Evolutionary conservation across 2,113 vertebrate genomes (phyloP), one percentile per base, ranked within the genome.

Genomic region (Platycercus adscitus): DNA sequence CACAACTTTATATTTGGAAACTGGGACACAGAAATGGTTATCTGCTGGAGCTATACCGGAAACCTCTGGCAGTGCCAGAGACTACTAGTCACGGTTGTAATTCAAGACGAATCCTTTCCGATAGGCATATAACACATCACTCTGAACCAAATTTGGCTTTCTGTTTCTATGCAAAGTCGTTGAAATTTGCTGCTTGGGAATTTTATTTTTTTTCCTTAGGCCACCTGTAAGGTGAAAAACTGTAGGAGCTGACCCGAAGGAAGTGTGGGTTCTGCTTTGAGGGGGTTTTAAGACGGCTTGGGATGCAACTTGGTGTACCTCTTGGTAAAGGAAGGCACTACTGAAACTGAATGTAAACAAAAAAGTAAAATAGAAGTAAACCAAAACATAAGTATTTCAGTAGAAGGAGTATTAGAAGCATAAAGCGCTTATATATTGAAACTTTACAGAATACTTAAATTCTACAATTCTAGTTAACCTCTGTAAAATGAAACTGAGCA

Each of bases 1-100:
- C 39, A 21, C 58, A 81, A 47, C 60, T 83, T 95, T 90, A 81
- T 93, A 88, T 94, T 94, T 95, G 95, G 92, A 96, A 96, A 96
- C 83, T 94, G 86, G 95, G 92, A 65, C 72, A 46, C 31, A 88
- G 55, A 88, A 88, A 47, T 5, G 56, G 72, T 90, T 88, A 84
- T 89, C 28, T 4, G 21, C 46, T 88, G 81, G 65, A 96, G 88
- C 80, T 93, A 16, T 17, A 91, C 64, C 14, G 31, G 92, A 96
- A 95, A 71, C 92, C 82, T 75, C 41, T 69, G 69, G 80, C 82
- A 81, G 83, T 61, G 93, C 47, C 65, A 80, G 81, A 82, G 63
- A 10, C 58, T 23, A 25, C 49, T 58, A 71, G 79, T 83, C 76
- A 78, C 1, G 0, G 79, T 77, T 90, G 75, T 88, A 91, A 78